Base-by-base conservation (phyloP, 2,797 vertebrate species). In the Arctocebus calabarensis region DNA sequence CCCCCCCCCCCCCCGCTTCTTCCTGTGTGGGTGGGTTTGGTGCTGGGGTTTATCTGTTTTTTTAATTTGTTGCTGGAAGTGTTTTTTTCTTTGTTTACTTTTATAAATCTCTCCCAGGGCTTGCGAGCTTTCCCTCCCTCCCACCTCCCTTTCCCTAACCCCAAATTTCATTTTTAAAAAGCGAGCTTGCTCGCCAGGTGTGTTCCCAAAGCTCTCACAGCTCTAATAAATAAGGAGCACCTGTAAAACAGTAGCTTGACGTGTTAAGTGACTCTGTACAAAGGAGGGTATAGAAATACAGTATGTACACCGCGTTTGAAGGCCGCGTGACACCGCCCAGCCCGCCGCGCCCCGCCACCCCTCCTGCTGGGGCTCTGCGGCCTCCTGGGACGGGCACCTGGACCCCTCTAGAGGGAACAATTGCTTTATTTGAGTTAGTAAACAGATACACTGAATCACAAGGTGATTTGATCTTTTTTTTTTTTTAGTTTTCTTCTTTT, bases 391-490 rank as follows among this genome's bases (percentile, higher is more conserved):
- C n/a, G 97, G 98, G 98, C 97, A 96, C 97, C 97, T 95, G 96
- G 98, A 98, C 98, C 98, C 98, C 97, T 97, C 85, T 40, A 96
- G 98, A 98, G 98, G 98, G 98, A 98, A 98, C 98, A 98, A 99
- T 98, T 98, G 98, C 98, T 99, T 99, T 98, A 98, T 98, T 98
- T 85, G 98, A 98, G 98, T 98, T 99, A 99, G 98, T 99, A 99
- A 99, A 99, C 98, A 99, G 98, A 98, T 99, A 99, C 98, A 99
- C 98, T 99, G 98, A 98, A 98, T 98, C 98, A 99, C 98, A 98
- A 99, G 98, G 98, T 99, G 98, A 98, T 98, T 98, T 98, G 97
- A 97, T 68, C 0, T 96, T 98, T 98, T 98, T 96, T 91, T 85
- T 75, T 94, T 89, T 86, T 62, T 78, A 45, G 62, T 98, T 98